Percentiles rank a stretch among this genome's conserved stretches.
Conservation (phyloP, 2,888 invertebrate species). For the Crossocerus cetratus region DNA sequence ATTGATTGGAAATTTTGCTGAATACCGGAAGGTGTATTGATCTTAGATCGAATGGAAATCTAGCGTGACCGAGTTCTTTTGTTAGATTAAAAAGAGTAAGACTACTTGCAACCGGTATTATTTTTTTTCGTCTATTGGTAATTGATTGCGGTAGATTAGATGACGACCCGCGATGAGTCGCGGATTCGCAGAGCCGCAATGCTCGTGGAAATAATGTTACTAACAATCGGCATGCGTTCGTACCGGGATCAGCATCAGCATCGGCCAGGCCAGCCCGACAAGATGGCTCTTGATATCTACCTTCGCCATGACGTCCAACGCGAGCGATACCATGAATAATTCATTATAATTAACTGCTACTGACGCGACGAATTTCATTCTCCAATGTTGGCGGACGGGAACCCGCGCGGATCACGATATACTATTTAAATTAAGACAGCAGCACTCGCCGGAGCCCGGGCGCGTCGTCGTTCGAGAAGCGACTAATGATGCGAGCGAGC, state of each 20-base stretch:
- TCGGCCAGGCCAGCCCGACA: neutral
- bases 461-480: neutral
- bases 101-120: no score
- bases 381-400: slow-evolving; percentile 29
- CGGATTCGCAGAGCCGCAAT: no score
- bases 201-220: neutral
- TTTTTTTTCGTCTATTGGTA: no score
- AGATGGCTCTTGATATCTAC: slow-evolving; percentile 12
- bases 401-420: slow-evolving; percentile 38
- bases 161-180: no score
- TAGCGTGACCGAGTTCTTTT: no score
- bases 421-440: slow-evolving; percentile 39
- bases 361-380: slow-evolving; percentile 21
- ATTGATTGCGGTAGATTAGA: no score
- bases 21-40: no score
- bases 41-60: no score
- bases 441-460: slow-evolving; percentile 9
- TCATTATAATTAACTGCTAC: slow-evolving; percentile 43
- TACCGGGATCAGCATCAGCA: no score
- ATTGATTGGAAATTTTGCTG: no score
- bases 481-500: neutral
- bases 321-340: slow-evolving; percentile 41
- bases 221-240: neutral
- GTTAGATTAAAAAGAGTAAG: no score
- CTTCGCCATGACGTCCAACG: slow-evolving; percentile 36